phyloP scores from a whole-genome alignment of 2,113 vertebrate genomes.

The Scophthalmus maximus region DNA sequence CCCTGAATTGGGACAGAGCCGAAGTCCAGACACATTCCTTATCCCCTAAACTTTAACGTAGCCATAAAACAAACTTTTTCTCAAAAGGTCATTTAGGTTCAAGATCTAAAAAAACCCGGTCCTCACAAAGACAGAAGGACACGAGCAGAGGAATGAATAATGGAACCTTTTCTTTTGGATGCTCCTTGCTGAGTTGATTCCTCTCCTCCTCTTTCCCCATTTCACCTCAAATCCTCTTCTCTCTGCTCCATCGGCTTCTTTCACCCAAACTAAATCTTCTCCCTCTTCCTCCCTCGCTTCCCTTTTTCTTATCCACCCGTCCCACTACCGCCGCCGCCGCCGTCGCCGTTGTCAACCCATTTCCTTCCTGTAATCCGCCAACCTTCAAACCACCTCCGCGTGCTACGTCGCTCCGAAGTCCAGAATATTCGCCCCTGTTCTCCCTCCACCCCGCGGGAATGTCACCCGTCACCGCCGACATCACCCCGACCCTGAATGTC shows the following conservation, averaged over 20 bases:
- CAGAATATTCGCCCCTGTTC: constrained; percentile 33
- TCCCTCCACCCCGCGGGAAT: constrained; percentile 25
- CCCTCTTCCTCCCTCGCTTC: background rate
- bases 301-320: constrained; percentile 8
- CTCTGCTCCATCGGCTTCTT: constrained; percentile 3
- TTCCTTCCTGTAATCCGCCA: constrained; percentile 59
- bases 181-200: background rate
- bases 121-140: background rate
- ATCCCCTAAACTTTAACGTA: too few relatives aligned
- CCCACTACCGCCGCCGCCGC: constrained; percentile 21
- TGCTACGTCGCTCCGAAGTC: constrained; percentile 30
- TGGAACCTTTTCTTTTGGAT: background rate
- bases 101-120: too few relatives aligned
- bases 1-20: too few relatives aligned
- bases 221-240: constrained; percentile 39
- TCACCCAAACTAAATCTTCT: constrained; percentile 32
- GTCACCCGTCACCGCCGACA: constrained; percentile 29
- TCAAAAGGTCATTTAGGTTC: too few relatives aligned
- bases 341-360: constrained; percentile 52
- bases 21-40: too few relatives aligned
- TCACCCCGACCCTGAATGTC: constrained; percentile 11
- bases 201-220: background rate
- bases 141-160: background rate
- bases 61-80: too few relatives aligned
- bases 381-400: constrained; percentile 64